phyloP scores from a whole-genome alignment of 2,797 vertebrate genomes.

The Microctenopoma lineatum region DNA sequence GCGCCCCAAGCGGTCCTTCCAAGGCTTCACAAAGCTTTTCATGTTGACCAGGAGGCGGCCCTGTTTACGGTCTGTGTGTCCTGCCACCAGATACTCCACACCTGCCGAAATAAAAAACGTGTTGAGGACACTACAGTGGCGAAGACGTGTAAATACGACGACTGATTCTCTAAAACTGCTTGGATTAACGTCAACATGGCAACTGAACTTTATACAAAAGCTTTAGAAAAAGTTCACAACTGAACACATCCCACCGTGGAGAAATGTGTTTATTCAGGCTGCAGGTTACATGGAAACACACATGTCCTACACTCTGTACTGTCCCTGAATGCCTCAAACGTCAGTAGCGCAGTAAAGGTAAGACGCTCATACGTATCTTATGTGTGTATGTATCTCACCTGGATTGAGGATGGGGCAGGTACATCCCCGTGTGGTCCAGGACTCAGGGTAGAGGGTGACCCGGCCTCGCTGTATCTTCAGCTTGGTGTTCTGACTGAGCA shows the following conservation, averaged over 20 bases:
- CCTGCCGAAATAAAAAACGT: conserved; percentile 77
- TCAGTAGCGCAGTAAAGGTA: too few relatives aligned
- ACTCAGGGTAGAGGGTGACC: conserved; percentile 93
- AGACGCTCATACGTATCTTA: too few relatives aligned
- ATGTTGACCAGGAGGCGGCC: conserved; percentile 94
- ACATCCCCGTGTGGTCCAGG: conserved; percentile 95
- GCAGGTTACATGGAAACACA: too few relatives aligned
- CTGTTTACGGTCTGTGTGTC: conserved; percentile 89
- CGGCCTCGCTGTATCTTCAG: conserved; percentile 88
- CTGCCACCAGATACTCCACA: conserved; percentile 93
- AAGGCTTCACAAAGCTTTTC: conserved; percentile 97
- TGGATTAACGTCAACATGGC: too few relatives aligned
- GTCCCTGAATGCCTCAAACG: too few relatives aligned
- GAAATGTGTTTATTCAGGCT: too few relatives aligned
- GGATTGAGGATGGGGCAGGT: conserved; percentile 98
- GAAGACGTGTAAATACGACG: background rate
- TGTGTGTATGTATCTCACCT: conserved; percentile 78
- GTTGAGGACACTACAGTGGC: background rate
- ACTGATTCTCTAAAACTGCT: too few relatives aligned
- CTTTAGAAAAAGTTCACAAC: too few relatives aligned
- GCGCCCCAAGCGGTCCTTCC: conserved; percentile 91
- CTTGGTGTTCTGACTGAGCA: conserved; percentile 90
- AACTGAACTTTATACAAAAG: too few relatives aligned
- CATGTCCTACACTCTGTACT: too few relatives aligned
- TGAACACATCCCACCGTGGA: too few relatives aligned